Evolutionary conservation across 2,797 vertebrate species (phyloP).

Genomic region (Intellagama lesueurii): DNA sequence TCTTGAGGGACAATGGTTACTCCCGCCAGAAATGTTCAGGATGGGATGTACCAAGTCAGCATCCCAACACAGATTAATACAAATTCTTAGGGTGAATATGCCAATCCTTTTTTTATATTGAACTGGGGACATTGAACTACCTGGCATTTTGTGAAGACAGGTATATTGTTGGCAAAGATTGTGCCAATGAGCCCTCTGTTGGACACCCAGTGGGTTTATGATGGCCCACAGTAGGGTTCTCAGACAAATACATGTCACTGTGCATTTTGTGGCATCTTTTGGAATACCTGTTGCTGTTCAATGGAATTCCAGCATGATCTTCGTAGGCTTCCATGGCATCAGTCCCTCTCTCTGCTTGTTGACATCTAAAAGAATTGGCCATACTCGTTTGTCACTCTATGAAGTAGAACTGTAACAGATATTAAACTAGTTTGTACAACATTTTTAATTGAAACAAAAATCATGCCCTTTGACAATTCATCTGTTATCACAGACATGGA

Average conservation of each 20-base stretch:
- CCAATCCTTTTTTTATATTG: background rate
- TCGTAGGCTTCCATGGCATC: background rate
- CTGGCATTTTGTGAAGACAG: constrained; percentile 28
- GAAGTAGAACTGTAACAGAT: constrained; percentile 47
- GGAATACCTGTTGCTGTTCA: background rate
- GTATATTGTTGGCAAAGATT: constrained; percentile 50
- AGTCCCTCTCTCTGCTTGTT: background rate
- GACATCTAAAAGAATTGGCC: background rate
- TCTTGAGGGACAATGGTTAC: background rate
- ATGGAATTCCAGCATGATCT: background rate
- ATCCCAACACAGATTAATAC: too few relatives aligned
- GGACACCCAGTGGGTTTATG: background rate
- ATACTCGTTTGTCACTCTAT: constrained; percentile 39
- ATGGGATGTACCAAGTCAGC: background rate
- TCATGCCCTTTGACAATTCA: constrained; percentile 2
- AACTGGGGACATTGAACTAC: background rate
- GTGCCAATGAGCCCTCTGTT: constrained; percentile 39
- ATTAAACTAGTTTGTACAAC: constrained; percentile 20
- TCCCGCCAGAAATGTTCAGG: background rate
- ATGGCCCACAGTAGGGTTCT: constrained; percentile 9
- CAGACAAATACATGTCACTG: background rate
- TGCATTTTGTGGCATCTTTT: background rate
- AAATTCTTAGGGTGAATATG: background rate
- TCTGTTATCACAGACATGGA: constrained; percentile 4
- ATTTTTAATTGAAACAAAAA: constrained; percentile 24